Evolutionary conservation across 2,888 invertebrate genomes (phyloP).

Genomic region (Caradrina kadenii): DNA sequence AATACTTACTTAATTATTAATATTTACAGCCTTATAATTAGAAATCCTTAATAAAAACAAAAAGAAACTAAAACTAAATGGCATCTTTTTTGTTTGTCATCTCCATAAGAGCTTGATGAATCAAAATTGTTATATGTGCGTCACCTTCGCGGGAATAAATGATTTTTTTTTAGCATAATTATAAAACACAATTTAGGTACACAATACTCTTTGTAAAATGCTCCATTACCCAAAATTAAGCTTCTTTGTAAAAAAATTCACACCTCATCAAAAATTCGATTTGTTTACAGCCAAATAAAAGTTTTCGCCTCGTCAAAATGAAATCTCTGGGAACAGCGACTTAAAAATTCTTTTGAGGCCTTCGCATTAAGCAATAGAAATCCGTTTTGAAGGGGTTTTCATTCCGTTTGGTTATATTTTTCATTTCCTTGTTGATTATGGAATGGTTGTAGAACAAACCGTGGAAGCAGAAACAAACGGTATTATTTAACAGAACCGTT

Average conservation of each 20-base stretch:
- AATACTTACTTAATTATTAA: too few species aligned
- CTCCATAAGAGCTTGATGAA: too few species aligned
- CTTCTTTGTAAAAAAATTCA: slow-evolving; percentile 22
- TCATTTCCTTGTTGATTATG: slow-evolving; percentile 40
- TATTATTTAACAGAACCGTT: slow-evolving; percentile 7
- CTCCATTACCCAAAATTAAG: not conserved
- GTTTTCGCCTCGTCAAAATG: slow-evolving; percentile 22
- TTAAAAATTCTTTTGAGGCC: slow-evolving; percentile 35
- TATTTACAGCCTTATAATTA: too few species aligned
- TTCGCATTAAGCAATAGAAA: slow-evolving; percentile 34
- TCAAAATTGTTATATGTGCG: too few species aligned
- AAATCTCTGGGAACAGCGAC: slow-evolving; percentile 19
- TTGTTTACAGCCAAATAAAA: slow-evolving; percentile 39
- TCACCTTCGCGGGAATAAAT: too few species aligned
- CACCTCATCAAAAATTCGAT: slow-evolving; percentile 48
- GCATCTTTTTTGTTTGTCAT: too few species aligned
- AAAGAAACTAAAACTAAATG: too few species aligned
- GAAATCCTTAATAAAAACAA: too few species aligned
- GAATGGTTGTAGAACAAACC: slow-evolving; percentile 29
- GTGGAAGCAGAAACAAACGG: not conserved
- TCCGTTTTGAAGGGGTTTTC: slow-evolving; percentile 26
- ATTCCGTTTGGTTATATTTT: slow-evolving; percentile 35
- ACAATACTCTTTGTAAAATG: not conserved
- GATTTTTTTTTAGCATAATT: too few species aligned
- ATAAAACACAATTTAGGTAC: not conserved